Base-by-base conservation (phyloP, 1,140 invertebrate species). In the Eueides isabella region DNA sequence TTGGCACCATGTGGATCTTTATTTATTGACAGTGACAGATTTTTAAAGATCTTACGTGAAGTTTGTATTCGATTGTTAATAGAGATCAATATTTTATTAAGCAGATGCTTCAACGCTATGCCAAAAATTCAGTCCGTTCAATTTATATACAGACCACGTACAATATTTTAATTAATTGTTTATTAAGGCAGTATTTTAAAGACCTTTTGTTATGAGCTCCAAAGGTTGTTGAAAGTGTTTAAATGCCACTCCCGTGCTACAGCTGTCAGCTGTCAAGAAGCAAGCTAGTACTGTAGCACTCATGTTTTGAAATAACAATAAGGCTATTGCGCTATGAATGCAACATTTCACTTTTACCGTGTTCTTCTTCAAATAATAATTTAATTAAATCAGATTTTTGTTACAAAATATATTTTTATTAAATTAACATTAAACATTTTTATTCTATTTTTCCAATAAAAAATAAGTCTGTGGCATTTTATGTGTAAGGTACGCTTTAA, bases 251-350 rank as follows among this genome's bases (percentile, higher is more conserved):
- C 48, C 19, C 23, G 19, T 1, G 48, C 48, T 55, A 55, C 48
- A 55, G 48, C 48, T 55, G 48, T 55, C 48, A 55, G 48, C 48
- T 55, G 19, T 55, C 48, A 55, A 55, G 48, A 9, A 55, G 48
- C 19, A 55, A 44, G 41, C 16, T 55, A 12, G 23, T 12, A 11
- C 44, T 23, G 44, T 55, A 55, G 48, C 48, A 26, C 19, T 26
- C 48, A 23, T 55, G 19, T 55, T 55, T 55, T 26, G 23, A 55
- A 55, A 55, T 23, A 55, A 14, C 48, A 26, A 55, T 55, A 55
- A 55, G 23, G 26, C 48, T 26, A 26, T 55, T 55, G 19, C 48
- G 48, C 11, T 55, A 2, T 55, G 23, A 55, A 55, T 26, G 0
- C 23, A 55, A 26, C 9, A 1, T 55, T 26, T 23, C 26, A 55